A percentile compares a stretch with the other conserved stretches of the same genome.
Evolutionary conservation across 1,140 invertebrate genomes (phyloP).

Genomic region (Lordiphosa collinella): DNA sequence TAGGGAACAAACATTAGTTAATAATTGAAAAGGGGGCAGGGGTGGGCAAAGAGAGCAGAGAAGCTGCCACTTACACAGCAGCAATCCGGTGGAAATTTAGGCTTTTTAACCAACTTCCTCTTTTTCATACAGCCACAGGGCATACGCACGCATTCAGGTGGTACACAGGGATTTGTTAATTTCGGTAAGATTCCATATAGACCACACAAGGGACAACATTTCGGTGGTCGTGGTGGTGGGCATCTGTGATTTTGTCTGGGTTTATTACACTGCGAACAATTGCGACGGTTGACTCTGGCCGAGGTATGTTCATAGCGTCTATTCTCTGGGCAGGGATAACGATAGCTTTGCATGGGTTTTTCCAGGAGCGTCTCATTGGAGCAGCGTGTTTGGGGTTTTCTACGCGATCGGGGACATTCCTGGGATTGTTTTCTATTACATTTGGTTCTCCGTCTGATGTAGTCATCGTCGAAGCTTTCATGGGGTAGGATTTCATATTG

Average conservation of each 20-base stretch:
- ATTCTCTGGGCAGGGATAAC: slow-evolving; percentile 13
- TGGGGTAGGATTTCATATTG: not conserved
- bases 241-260: not conserved
- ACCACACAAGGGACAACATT: not conserved
- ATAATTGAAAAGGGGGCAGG: too few species aligned
- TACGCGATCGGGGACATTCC: too few species aligned
- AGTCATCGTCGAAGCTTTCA: slow-evolving; percentile 1
- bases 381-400: not conserved
- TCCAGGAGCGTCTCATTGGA: slow-evolving; percentile 33
- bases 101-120: not conserved
- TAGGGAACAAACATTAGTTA: too few species aligned
- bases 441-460: not conserved
- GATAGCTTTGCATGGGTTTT: slow-evolving; percentile 11
- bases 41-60: too few species aligned
- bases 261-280: slow-evolving; percentile 4
- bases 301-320: not conserved
- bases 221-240: not conserved
- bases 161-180: not conserved
- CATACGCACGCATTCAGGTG: not conserved
- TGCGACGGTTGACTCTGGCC: not conserved
- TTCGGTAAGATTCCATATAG: not conserved
- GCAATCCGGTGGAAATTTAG: not conserved
- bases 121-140: not conserved
- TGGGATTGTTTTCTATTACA: not conserved
- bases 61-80: not conserved